phyloP scores from a whole-genome alignment of 2,888 invertebrate genomes.

The Danaus chrysippus region DNA sequence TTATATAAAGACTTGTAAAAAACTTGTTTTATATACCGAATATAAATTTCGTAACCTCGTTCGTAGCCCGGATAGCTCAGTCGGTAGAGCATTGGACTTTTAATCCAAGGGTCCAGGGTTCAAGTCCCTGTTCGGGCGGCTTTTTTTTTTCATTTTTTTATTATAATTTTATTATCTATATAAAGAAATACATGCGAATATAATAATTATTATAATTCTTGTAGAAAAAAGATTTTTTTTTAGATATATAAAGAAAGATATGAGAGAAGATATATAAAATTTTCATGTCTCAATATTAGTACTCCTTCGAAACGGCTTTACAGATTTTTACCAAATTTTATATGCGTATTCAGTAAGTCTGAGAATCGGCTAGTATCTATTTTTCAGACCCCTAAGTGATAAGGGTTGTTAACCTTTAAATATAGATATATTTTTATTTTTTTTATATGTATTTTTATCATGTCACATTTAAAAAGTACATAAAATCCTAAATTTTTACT shows the following conservation, averaged over 20 bases:
- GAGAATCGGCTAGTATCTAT: too few relatives aligned
- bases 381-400: too few relatives aligned
- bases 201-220: neutral
- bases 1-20: neutral
- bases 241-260: neutral
- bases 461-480: too few relatives aligned
- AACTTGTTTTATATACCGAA: neutral
- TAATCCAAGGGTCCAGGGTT: constrained; percentile 89
- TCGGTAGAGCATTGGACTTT: constrained; percentile 81
- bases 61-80: constrained; percentile 77
- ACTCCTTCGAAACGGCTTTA: too few relatives aligned
- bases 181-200: neutral
- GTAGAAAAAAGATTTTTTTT: neutral
- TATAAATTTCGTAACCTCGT: neutral
- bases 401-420: too few relatives aligned
- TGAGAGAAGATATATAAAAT: neutral
- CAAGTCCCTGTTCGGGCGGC: constrained; percentile 86
- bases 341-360: too few relatives aligned
- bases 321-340: too few relatives aligned
- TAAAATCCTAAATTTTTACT: too few relatives aligned
- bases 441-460: too few relatives aligned
- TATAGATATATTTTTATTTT: too few relatives aligned
- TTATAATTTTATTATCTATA: neutral
- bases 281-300: too few relatives aligned
- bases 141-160: neutral